These are phyloP conservation scores for Acrocera orbiculus DNA, from an alignment of 2,888 invertebrate species.

Conservation along the genomic window DNA sequence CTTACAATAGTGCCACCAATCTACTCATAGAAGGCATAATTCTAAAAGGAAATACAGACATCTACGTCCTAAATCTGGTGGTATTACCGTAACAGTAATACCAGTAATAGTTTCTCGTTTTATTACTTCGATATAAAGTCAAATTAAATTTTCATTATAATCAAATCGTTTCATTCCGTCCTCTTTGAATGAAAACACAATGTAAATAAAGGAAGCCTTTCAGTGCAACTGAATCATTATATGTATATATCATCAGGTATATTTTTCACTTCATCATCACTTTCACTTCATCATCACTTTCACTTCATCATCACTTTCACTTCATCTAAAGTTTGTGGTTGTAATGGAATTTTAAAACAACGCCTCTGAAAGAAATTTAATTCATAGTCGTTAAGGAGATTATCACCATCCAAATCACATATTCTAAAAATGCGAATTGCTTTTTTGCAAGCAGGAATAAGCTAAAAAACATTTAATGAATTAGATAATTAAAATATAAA, in stretches of 20 bases:
- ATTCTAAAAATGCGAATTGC: constrained; percentile 95
- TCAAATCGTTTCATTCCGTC: constrained; percentile 98
- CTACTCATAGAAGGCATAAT: too few species aligned
- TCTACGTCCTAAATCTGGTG: too few species aligned
- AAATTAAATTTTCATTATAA: constrained; percentile 84
- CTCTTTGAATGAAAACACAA: constrained; percentile 92
- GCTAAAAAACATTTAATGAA: constrained; percentile 33
- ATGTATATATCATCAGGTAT: constrained; percentile 82
- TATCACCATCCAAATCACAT: constrained; percentile 96
- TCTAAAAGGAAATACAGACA: too few species aligned
- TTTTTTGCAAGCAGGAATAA: constrained; percentile 83
- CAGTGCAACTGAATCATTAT: constrained; percentile 78
- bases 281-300: too few species aligned
- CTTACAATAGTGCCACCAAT: too few species aligned
- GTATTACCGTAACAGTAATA: too few species aligned
- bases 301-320: too few species aligned
- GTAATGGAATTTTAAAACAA: constrained; percentile 92
- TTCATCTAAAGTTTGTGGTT: constrained; percentile 85
- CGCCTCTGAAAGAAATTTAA: constrained; percentile 89
- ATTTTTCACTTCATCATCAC: constrained; percentile 79
- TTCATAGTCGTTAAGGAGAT: constrained; percentile 87
- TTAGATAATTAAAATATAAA: constrained; percentile 5
- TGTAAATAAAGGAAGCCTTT: constrained; percentile 95
- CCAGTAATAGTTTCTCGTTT: too few species aligned
- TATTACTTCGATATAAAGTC: too few species aligned